phyloP scores from a whole-genome alignment of 2,888 invertebrate species.

The Caradrina kadenii region DNA sequence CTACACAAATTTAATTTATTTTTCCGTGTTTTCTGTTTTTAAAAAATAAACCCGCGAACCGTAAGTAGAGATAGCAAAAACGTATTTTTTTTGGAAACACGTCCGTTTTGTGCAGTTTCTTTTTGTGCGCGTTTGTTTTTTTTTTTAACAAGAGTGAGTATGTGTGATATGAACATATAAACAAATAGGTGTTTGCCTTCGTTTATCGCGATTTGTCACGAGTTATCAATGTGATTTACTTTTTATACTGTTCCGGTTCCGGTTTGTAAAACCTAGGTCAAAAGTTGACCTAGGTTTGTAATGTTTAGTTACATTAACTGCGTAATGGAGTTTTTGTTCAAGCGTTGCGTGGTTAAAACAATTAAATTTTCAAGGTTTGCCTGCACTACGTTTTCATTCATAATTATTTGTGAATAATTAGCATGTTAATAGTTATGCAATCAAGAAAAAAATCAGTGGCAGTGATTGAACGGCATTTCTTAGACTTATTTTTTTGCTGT shows the following conservation, averaged over 20 bases:
- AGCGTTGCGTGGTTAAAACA: constrained; percentile 28
- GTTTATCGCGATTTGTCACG: constrained; percentile 44
- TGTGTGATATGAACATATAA: constrained; percentile 32
- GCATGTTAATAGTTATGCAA: constrained; percentile 19
- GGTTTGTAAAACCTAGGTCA: constrained; percentile 58
- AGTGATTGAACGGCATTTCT: neutral
- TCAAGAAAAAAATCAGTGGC: neutral
- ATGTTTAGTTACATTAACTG: constrained; percentile 33
- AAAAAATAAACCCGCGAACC: constrained; percentile 61
- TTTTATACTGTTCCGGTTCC: constrained; percentile 60
- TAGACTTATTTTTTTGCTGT: neutral
- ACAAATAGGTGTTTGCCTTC: constrained; percentile 62
- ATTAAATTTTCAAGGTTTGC: constrained; percentile 42
- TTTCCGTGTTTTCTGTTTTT: constrained; percentile 74
- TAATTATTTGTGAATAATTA: constrained; percentile 37
- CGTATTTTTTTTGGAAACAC: constrained; percentile 22
- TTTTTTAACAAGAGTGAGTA: constrained; percentile 51
- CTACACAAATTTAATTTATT: constrained; percentile 71
- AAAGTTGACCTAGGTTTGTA: constrained; percentile 57
- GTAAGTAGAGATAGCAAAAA: constrained; percentile 58
- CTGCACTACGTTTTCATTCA: constrained; percentile 35
- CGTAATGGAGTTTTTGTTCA: constrained; percentile 15
- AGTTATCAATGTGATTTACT: constrained; percentile 64
- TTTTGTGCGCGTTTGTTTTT: constrained; percentile 21
- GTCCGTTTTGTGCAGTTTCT: constrained; percentile 55